Evolutionary conservation across 2,113 vertebrate species (phyloP).

Genomic region (rabbit (Oryctolagus cuniculus)): DNA sequence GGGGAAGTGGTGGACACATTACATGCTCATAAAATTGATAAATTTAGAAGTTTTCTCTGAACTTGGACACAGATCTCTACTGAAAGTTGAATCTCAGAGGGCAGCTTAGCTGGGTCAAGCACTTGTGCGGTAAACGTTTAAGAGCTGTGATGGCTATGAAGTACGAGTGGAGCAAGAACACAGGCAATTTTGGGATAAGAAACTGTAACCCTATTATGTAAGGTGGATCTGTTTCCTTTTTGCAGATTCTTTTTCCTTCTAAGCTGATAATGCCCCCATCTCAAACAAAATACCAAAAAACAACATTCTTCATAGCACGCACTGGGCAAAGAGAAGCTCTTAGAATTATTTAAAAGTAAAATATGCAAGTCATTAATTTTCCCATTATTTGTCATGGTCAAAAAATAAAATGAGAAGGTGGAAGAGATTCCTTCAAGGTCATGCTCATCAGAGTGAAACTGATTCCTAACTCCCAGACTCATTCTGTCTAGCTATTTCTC

Average conservation of each 20-base stretch:
- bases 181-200: background rate
- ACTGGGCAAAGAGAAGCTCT: background rate
- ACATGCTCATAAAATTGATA: constrained; percentile 58
- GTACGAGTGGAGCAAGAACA: background rate
- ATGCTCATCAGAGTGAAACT: constrained; percentile 47
- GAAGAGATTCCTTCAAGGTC: constrained; percentile 68
- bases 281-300: constrained; percentile 34
- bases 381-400: constrained; percentile 42
- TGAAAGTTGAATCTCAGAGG: constrained; percentile 49
- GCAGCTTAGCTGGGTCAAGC: background rate
- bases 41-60: constrained; percentile 55
- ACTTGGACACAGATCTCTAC: constrained; percentile 9
- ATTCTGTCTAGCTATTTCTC: constrained; percentile 36
- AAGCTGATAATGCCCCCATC: constrained; percentile 20
- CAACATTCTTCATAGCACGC: background rate
- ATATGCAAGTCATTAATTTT: constrained; percentile 69
- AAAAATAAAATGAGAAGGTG: background rate
- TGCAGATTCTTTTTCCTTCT: background rate
- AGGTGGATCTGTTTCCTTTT: background rate
- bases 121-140: background rate
- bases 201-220: constrained; percentile 30
- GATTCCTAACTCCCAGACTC: constrained; percentile 9
- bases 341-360: constrained; percentile 57
- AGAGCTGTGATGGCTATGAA: constrained; percentile 11
- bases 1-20: constrained; percentile 31